Base-by-base conservation (phyloP, 2,888 invertebrate species). In the Cremastinae sp. region DNA sequence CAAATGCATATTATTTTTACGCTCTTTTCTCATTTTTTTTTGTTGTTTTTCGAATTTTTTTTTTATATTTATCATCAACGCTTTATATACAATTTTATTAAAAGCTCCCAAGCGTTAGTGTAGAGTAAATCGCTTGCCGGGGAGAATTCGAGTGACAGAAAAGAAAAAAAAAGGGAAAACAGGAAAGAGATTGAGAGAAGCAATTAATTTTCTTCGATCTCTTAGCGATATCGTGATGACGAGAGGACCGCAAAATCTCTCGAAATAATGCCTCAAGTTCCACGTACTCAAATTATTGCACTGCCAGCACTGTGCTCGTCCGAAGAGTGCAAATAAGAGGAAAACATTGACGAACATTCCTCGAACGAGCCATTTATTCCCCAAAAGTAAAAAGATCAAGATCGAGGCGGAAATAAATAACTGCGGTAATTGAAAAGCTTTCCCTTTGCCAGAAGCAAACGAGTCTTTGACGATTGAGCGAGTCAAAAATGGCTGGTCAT, bases 301-400 rank as follows among this genome's bases (percentile, higher is more conserved):
- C 85, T 85, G 81, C 83, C 83, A 85, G 84, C 82, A 83, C 85
- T 83, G 58, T 74, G 58, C 45, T 70, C 68, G 58, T 62, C 69
- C 22, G 36, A 49, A 41, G 18, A 28, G 14, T 59, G 20, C 16
- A 20, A 41, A 61, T 45, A 54, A 36, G 64, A 56, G 62, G 18
- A 16, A n/a, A 36, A 10, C 28, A 12, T n/a, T 45, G 28, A 28
- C 16, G 58, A 43, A 43, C 58, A 20, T 56, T 20, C 18, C 18
- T 56, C 58, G n/a, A 58, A 58, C 9, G 20, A 22, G 22, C 14
- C 22, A 22, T 34, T 53, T n/a, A 53, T 10, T 59, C 16, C 9
- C 12, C 5, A 9, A 49, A 36, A 62, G 20, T n/a, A 36, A 34
- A 14, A 34, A 14, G 10, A 20, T 9, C 8, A 12, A 54, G 34